These are phyloP conservation scores for Cerastis rubricosa DNA, from an alignment of 2,888 invertebrate species.

Conservation along the genomic window DNA sequence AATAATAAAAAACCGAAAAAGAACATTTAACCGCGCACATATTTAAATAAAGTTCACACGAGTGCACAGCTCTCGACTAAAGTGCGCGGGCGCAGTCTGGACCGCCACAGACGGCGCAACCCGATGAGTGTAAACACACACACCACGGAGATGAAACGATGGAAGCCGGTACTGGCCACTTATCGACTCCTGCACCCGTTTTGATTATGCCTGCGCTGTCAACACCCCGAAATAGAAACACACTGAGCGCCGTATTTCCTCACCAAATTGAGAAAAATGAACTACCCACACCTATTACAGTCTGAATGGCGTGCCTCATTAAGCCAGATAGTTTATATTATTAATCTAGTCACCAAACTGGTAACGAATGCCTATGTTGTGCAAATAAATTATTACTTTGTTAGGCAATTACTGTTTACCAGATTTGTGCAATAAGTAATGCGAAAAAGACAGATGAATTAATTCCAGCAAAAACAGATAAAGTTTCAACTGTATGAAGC, in stretches of 20 bases:
- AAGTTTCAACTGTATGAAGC: neutral
- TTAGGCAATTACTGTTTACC: constrained; percentile 1
- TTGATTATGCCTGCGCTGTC: constrained; percentile 86
- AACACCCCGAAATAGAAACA: constrained; percentile 87
- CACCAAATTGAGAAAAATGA: constrained; percentile 37
- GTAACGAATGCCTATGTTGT: constrained; percentile 12
- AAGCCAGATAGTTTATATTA: constrained; percentile 17
- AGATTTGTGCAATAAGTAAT: constrained; percentile 1
- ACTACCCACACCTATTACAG: neutral
- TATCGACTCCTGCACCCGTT: constrained; percentile 86
- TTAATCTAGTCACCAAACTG: neutral
- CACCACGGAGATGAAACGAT: constrained; percentile 79
- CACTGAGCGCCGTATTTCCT: constrained; percentile 72
- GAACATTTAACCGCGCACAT: constrained; percentile 43
- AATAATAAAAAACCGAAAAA: constrained; percentile 1
- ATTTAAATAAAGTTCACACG: constrained; percentile 73
- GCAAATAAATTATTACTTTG: constrained; percentile 4
- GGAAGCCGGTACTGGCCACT: constrained; percentile 88
- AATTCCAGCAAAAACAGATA: constrained; percentile 8
- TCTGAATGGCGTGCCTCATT: neutral
- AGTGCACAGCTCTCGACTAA: constrained; percentile 72
- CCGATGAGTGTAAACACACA: constrained; percentile 82
- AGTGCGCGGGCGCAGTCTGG: constrained; percentile 73
- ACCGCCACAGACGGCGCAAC: constrained; percentile 68
- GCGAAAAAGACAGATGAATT: constrained; percentile 10